Evolutionary conservation across 2,888 invertebrate species (phyloP).

Genomic region (Neoitamus cyanurus): DNA sequence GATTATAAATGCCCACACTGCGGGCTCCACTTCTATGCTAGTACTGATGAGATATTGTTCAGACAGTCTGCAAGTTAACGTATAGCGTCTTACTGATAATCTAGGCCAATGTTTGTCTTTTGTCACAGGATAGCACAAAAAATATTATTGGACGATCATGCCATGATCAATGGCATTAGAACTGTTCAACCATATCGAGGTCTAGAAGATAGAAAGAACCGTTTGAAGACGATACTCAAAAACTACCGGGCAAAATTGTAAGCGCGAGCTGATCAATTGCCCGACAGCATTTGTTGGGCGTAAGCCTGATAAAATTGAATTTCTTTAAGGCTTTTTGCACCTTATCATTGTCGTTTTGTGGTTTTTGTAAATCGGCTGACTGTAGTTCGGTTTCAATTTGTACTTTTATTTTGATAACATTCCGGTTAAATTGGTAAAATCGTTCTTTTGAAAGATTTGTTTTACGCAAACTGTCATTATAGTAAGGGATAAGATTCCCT

Average conservation of each 20-base stretch:
- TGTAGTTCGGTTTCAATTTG: neutral
- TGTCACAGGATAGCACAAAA: neutral
- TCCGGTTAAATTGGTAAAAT: neutral
- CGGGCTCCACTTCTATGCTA: neutral
- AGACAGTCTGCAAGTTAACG: neutral
- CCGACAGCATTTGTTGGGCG: neutral
- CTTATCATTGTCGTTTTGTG: neutral
- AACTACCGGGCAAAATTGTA: slow-evolving; percentile 5
- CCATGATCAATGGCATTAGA: slow-evolving; percentile 5
- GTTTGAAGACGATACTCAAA: slow-evolving; percentile 4
- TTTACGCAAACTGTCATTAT: neutral
- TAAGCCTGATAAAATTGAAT: neutral
- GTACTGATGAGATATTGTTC: neutral
- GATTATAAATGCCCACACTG: neutral
- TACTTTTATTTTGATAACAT: neutral
- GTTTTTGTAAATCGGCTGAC: neutral
- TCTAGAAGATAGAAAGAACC: slow-evolving; percentile 11
- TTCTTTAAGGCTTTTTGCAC: neutral
- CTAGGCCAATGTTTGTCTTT: slow-evolving; percentile 5
- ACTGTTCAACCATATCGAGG: slow-evolving; percentile 10
- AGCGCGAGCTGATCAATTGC: neutral
- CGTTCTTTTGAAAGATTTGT: neutral
- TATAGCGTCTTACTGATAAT: neutral
- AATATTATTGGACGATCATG: slow-evolving; percentile 1
- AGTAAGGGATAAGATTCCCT: no score